A percentile compares a stretch with the other conserved stretches of the same genome.
phyloP scores from a whole-genome alignment of 30 jellyfish, hydroid and myxozoan species.

The Rhopilema esculentum region DNA sequence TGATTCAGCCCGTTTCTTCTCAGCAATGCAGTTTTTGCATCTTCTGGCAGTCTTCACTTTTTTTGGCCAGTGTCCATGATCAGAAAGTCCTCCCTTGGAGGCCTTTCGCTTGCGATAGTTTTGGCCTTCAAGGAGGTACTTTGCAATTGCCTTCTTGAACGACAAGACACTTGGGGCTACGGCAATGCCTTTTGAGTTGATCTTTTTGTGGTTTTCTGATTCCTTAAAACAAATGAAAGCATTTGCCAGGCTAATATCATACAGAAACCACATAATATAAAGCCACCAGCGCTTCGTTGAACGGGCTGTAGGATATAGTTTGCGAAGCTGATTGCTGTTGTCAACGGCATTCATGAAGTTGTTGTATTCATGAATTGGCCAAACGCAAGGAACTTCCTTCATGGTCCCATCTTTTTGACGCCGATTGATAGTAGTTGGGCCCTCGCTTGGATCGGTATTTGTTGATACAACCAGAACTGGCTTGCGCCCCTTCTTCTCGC shows the following conservation, averaged over 20 bases:
- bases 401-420: background rate
- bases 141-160: slow-evolving; percentile 1
- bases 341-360: background rate
- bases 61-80: too few species aligned
- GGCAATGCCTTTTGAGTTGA: background rate
- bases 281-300: slow-evolving; percentile 30
- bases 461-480: slow-evolving; percentile 1
- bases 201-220: slow-evolving; percentile 4
- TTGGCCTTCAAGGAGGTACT: too few species aligned
- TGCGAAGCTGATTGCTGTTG: slow-evolving; percentile 11
- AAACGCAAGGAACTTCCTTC: background rate
- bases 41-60: background rate
- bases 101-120: background rate
- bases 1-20: too few species aligned
- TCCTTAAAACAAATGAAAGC: too few species aligned
- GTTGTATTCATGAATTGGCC: background rate
- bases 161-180: background rate
- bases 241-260: slow-evolving; percentile 8
- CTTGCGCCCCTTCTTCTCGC: background rate
- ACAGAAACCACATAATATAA: background rate
- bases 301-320: slow-evolving; percentile 1
- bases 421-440: background rate
- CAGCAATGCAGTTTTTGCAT: background rate
- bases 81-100: background rate
- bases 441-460: slow-evolving; percentile 14